Conservation (phyloP, 2,888 invertebrate species). For the Epinotia demarniana region DNA sequence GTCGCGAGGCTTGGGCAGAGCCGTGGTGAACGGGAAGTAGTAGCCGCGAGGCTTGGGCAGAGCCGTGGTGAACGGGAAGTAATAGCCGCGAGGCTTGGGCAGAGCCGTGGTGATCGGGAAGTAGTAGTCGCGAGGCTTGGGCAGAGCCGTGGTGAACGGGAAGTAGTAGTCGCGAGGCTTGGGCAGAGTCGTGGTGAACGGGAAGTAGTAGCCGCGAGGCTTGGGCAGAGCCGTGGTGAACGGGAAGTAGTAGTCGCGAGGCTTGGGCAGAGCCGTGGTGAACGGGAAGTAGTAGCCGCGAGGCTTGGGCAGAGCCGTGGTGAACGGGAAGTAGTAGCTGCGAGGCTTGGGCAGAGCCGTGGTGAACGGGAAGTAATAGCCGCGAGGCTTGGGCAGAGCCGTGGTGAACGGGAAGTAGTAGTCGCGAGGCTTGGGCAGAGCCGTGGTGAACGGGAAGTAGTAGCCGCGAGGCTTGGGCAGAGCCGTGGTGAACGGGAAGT, state of each 20-base stretch:
- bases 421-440: constrained; percentile 17
- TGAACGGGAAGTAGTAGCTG: constrained; percentile 3
- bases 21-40: too few species aligned
- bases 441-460: too few species aligned
- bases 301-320: constrained; percentile 16
- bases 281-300: constrained; percentile 8
- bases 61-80: too few species aligned
- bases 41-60: constrained; percentile 18
- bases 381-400: constrained; percentile 16
- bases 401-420: constrained; percentile 9
- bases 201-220: constrained; percentile 10
- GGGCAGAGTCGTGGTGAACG: constrained; percentile 8
- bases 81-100: constrained; percentile 17
- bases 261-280: constrained; percentile 13
- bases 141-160: too few species aligned
- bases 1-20: constrained; percentile 17
- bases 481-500: too few species aligned
- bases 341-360: constrained; percentile 16
- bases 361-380: constrained; percentile 5
- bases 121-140: constrained; percentile 15
- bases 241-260: constrained; percentile 10
- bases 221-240: constrained; percentile 15
- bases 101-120: too few species aligned
- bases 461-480: constrained; percentile 18
- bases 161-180: constrained; percentile 13